phyloP scores from a whole-genome alignment of 1,140 invertebrate species.

The Venturia canescens region DNA sequence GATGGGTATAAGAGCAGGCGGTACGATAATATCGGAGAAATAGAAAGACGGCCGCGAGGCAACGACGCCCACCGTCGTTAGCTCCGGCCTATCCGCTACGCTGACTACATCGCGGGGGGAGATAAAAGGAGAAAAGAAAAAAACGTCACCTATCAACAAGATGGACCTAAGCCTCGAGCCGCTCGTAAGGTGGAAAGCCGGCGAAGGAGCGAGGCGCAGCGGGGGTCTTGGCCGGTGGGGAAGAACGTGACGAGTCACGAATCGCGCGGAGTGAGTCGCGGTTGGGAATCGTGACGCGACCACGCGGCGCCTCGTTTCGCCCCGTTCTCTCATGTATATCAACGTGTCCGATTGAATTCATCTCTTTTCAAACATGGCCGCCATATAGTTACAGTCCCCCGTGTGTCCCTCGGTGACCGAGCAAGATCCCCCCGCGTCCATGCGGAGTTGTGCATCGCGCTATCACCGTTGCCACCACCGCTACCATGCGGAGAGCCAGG shows the following conservation, averaged over 20 bases:
- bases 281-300: constrained; percentile 43
- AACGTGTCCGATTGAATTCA: constrained; percentile 65
- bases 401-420: constrained; percentile 48
- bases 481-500: neutral
- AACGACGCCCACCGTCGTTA: constrained; percentile 74
- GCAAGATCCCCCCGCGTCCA: neutral
- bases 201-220: constrained; percentile 36
- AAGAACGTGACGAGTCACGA: constrained; percentile 41
- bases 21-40: constrained; percentile 74
- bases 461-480: constrained; percentile 46
- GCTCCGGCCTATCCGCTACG: constrained; percentile 73
- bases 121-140: constrained; percentile 65
- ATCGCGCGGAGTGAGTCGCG: neutral
- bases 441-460: constrained; percentile 50
- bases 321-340: constrained; percentile 53
- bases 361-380: constrained; percentile 73
- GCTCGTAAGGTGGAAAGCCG: constrained; percentile 21
- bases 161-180: constrained; percentile 70
- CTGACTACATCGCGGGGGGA: constrained; percentile 51
- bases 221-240: constrained; percentile 43
- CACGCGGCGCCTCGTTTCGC: constrained; percentile 46
- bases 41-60: constrained; percentile 72
- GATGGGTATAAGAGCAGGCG: constrained; percentile 59
- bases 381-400: constrained; percentile 16
- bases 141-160: constrained; percentile 75